Conservation (phyloP, 2,113 vertebrate genomes). For the Bujurquina vittata region DNA sequence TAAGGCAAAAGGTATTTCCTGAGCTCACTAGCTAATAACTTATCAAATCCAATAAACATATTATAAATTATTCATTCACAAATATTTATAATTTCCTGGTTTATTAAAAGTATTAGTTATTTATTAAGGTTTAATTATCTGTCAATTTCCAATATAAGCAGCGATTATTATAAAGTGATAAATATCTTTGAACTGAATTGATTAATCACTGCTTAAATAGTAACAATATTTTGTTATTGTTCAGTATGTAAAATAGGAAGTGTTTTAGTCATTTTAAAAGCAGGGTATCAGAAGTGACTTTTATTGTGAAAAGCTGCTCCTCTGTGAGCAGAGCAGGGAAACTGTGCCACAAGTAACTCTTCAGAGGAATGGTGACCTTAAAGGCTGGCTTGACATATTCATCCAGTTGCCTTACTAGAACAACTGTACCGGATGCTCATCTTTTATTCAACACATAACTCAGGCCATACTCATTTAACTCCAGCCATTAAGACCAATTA, state of each 20-base stretch:
- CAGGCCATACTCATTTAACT: constrained; percentile 17
- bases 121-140: neutral
- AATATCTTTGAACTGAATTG: neutral
- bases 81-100: no score
- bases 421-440: constrained; percentile 25
- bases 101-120: neutral
- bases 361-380: constrained; percentile 33
- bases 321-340: neutral
- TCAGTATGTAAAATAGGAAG: neutral
- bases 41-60: no score
- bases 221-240: neutral
- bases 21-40: no score
- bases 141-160: neutral
- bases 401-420: constrained; percentile 36
- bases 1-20: no score
- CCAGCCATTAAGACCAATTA: neutral
- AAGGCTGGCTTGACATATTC: constrained; percentile 46
- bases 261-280: neutral
- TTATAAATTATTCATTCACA: no score
- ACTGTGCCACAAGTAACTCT: neutral
- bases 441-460: constrained; percentile 47
- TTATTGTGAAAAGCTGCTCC: constrained; percentile 6
- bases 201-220: neutral
- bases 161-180: neutral
- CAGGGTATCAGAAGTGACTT: neutral